Evolutionary conservation across 2,113 vertebrate genomes (phyloP).

Genomic region (Mesitornis unicolor): DNA sequence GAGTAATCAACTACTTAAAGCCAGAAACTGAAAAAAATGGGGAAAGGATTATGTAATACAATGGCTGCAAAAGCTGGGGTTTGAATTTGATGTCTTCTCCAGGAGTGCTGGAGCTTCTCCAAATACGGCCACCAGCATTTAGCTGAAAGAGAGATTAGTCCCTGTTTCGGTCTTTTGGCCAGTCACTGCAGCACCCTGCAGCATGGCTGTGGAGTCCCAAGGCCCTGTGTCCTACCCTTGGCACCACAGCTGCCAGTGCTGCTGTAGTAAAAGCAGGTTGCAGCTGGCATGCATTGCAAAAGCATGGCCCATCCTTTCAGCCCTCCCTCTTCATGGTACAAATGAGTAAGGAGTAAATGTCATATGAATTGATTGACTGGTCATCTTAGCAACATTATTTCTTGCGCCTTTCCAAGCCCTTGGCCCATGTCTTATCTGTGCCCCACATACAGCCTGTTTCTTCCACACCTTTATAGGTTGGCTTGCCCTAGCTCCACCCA

Average conservation of each 20-base stretch:
- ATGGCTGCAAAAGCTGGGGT: neutral
- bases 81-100: neutral
- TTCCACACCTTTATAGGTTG: neutral
- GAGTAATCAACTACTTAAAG: neutral
- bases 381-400: neutral
- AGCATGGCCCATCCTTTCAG: neutral
- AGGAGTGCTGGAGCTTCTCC: neutral
- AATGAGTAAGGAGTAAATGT: neutral
- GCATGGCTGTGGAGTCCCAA: neutral
- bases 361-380: neutral
- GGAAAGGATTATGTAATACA: neutral
- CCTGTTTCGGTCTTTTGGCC: neutral
- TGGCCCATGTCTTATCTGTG: neutral
- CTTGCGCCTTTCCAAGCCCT: neutral
- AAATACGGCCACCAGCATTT: neutral
- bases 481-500: neutral
- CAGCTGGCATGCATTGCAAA: neutral
- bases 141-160: neutral
- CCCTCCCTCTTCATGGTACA: neutral
- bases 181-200: rapidly evolving
- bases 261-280: rapidly evolving
- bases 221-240: neutral
- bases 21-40: neutral
- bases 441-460: neutral
- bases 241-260: neutral